Percentiles rank a stretch among this genome's conserved stretches.
phyloP scores from a whole-genome alignment of 2,113 vertebrate species.

The Charina bottae region DNA sequence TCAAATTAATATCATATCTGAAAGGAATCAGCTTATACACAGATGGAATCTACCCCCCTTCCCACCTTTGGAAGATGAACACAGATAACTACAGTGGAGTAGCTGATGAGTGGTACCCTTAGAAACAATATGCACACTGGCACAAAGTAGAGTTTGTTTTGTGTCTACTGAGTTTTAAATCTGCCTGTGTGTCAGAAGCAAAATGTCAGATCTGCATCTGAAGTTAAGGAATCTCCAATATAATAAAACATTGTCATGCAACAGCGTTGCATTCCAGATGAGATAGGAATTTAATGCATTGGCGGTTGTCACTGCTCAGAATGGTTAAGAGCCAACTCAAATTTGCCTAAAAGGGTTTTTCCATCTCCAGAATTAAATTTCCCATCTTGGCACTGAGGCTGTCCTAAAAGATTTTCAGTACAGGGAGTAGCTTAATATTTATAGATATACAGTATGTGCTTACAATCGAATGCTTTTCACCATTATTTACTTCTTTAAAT shows the following conservation, averaged over 20 bases:
- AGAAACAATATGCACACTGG: slow-evolving; percentile 9
- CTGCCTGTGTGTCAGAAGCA: slow-evolving; percentile 56
- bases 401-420: slow-evolving; percentile 71
- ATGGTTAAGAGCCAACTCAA: slow-evolving; percentile 77
- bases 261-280: slow-evolving; percentile 71
- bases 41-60: slow-evolving; percentile 66
- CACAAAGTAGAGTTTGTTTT: slow-evolving; percentile 64
- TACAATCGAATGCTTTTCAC: slow-evolving; percentile 61
- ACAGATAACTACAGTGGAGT: slow-evolving; percentile 65
- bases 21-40: slow-evolving; percentile 72
- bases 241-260: slow-evolving; percentile 70
- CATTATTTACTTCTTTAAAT: slow-evolving; percentile 19
- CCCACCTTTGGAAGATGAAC: slow-evolving; percentile 57
- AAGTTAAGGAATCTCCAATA: slow-evolving; percentile 55
- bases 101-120: slow-evolving; percentile 65
- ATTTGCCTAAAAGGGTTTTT: slow-evolving; percentile 77
- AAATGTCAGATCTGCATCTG: slow-evolving; percentile 63
- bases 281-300: slow-evolving; percentile 73
- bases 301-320: slow-evolving; percentile 74
- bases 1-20: slow-evolving; percentile 77
- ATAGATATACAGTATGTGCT: slow-evolving; percentile 70
- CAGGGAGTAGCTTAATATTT: slow-evolving; percentile 72
- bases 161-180: slow-evolving; percentile 45
- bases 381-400: slow-evolving; percentile 72
- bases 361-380: slow-evolving; percentile 69